Percentiles rank a stretch among this genome's conserved stretches.
Conservation (phyloP, 2,888 invertebrate species). For the Leucophenga maculata region DNA sequence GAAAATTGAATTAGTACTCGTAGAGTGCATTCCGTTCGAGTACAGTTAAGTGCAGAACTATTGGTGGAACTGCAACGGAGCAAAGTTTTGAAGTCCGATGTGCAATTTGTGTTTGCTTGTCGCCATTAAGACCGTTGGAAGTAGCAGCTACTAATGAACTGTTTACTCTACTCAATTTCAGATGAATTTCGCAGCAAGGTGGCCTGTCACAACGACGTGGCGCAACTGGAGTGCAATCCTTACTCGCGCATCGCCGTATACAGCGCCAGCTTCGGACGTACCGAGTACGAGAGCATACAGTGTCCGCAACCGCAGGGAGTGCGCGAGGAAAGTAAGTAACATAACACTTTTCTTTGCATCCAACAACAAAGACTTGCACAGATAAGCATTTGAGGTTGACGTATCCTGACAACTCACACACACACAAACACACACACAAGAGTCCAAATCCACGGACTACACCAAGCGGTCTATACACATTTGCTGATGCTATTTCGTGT, state of each 20-base stretch:
- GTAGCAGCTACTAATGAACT: neutral
- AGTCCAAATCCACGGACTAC: too few relatives aligned
- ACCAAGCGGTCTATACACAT: too few relatives aligned
- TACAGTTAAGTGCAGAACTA: too few relatives aligned
- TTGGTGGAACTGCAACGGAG: neutral
- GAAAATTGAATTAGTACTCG: neutral
- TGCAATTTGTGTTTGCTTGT: neutral
- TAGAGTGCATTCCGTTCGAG: neutral
- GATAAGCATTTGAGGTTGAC: too few relatives aligned
- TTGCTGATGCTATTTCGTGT: neutral
- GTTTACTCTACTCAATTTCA: slow-evolving; percentile 72
- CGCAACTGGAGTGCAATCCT: slow-evolving; percentile 90
- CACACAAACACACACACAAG: too few relatives aligned
- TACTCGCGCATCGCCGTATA: slow-evolving; percentile 92
- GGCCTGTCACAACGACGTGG: slow-evolving; percentile 91
- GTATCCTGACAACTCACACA: too few relatives aligned
- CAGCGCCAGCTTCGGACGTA: slow-evolving; percentile 94
- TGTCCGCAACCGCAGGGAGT: slow-evolving; percentile 91
- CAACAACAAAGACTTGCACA: too few relatives aligned
- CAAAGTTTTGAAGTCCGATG: slow-evolving; percentile 4
- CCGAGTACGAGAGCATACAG: slow-evolving; percentile 89
- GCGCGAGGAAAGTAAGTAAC: slow-evolving; percentile 87
- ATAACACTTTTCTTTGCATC: neutral
- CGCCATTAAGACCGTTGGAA: neutral
- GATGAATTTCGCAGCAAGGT: slow-evolving; percentile 95